Evolutionary conservation across 2,113 vertebrate species (phyloP).

Genomic region (Acrocephalus kingi): DNA sequence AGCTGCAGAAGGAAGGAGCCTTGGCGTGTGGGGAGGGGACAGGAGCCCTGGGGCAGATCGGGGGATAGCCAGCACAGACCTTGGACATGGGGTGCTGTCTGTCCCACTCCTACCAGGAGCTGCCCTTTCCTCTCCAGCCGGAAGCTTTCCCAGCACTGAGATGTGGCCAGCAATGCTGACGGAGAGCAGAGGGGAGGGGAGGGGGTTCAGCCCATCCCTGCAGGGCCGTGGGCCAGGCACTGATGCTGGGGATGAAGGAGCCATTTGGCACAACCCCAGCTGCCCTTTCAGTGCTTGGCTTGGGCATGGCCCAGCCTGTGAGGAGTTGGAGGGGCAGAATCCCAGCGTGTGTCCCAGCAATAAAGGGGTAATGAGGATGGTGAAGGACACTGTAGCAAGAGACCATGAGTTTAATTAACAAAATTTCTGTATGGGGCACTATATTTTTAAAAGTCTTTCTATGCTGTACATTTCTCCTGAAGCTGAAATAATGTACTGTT

Average conservation of each 20-base stretch:
- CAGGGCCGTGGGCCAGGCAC: accelerated
- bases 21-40: not conserved
- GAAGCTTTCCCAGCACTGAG: not conserved
- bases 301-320: not conserved
- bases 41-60: not conserved
- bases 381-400: constrained; percentile 51
- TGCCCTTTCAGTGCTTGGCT: not conserved
- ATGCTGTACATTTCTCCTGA: constrained; percentile 76
- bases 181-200: not conserved
- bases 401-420: constrained; percentile 19
- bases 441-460: constrained; percentile 71
- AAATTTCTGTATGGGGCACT: constrained; percentile 55
- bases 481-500: constrained; percentile 67
- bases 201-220: not conserved
- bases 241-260: not conserved
- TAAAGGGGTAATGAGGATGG: constrained; percentile 3
- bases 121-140: not conserved
- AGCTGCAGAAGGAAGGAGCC: not conserved
- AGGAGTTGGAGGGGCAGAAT: not conserved
- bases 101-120: accelerated
- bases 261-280: accelerated
- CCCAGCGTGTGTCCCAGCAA: constrained; percentile 21
- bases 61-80: not conserved
- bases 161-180: accelerated
- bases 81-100: not conserved